Evolutionary conservation across 2,888 invertebrate genomes (phyloP), one percentile per base, ranked within the genome.

Genomic region (Campopleginae sp.): DNA sequence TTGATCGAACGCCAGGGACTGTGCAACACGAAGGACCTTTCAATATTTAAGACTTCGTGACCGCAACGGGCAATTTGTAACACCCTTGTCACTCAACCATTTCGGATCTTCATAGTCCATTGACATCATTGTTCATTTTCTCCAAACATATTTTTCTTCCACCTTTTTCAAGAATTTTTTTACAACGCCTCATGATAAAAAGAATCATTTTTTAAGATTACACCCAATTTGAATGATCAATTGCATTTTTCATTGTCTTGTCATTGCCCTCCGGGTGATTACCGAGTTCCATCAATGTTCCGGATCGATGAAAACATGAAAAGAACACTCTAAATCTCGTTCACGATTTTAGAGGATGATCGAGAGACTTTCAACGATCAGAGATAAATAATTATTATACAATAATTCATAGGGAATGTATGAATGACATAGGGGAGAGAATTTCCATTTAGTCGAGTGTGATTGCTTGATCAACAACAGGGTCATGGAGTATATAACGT

Each of bases 371-470:
- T 5, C 0, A 27, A 27, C 58, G 23, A 58, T 58, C 14, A 58
- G 5, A 12, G 6, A 54, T 14, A 58, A 27, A 27, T 58, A 27
- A 23, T 12, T 23, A 54, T 23, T 54, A 10, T 23, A 54, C 19
- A 54, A 58, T 27, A 27, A 27, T 14, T 23, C 6, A 27, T 58
- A 58, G 27, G 0, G 27, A 58, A 14, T 12, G 10, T 54, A 54
- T 27, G 23, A 58, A 23, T 38, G 54, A n/a, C 23, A 58, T 10
- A 23, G 14, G 23, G 33, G 46, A 66, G 44, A 6, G n/a, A 72
- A 71, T 80, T 80, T 72, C 33, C 80, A 80, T 72, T 51, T 23
- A 48, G 17, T 48, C 48, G 48, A 71, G 71, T 51, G 42, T 66
- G 72, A 80, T 74, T 74, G 66, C 51, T 74, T 19, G 17, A 61